Evolutionary conservation across 2,888 invertebrate species (phyloP).

Genomic region (Stramonita haemastoma): DNA sequence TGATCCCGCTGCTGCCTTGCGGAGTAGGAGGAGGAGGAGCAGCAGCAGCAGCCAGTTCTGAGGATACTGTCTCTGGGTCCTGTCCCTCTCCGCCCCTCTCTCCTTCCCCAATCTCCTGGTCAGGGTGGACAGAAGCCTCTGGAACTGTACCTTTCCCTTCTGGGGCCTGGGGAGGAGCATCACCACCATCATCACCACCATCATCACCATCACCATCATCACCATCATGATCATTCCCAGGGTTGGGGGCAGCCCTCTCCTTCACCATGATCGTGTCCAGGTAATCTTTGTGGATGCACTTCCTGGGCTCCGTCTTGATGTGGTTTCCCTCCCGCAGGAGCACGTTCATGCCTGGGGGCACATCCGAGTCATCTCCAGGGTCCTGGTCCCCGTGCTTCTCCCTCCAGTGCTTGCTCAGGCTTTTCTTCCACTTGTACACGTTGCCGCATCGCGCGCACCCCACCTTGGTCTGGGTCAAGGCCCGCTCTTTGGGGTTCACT

Average conservation of each 20-base stretch:
- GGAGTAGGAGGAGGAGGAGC: neutral
- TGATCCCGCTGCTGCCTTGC: neutral
- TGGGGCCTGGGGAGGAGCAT: too few relatives aligned
- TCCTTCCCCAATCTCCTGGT: too few relatives aligned
- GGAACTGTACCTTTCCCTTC: too few relatives aligned
- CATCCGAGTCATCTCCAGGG: constrained; percentile 63
- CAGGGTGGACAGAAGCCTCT: too few relatives aligned
- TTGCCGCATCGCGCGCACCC: constrained; percentile 77
- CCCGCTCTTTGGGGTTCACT: constrained; percentile 54
- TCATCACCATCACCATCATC: too few relatives aligned
- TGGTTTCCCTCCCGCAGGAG: constrained; percentile 50
- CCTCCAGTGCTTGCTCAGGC: constrained; percentile 78
- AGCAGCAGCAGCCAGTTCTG: too few relatives aligned
- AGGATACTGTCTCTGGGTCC: neutral
- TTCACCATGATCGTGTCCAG: neutral
- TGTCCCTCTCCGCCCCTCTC: too few relatives aligned
- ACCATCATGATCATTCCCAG: too few relatives aligned
- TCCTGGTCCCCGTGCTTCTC: constrained; percentile 76
- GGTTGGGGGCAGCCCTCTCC: neutral
- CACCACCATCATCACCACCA: too few relatives aligned
- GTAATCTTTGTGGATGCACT: neutral
- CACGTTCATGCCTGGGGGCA: constrained; percentile 57
- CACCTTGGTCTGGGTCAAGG: constrained; percentile 73
- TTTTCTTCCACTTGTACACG: constrained; percentile 77
- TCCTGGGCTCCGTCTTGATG: constrained; percentile 45